phyloP scores from a whole-genome alignment of 2,888 invertebrate genomes.

The Axea sp. region DNA sequence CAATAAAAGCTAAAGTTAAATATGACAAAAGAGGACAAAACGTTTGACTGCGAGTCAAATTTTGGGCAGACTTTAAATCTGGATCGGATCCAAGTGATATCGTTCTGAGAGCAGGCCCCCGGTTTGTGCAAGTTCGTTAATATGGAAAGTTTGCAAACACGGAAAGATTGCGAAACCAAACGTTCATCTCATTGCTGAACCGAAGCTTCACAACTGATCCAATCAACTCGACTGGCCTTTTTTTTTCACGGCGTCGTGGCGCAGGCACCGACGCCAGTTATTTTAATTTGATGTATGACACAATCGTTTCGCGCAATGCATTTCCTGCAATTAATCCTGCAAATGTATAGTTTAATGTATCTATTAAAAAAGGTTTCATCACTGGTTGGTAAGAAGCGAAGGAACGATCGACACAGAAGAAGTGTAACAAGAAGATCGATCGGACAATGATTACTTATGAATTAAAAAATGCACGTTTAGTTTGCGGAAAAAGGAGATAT shows the following conservation, averaged over 20 bases:
- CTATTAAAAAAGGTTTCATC: conserved; percentile 27
- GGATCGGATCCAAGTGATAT: background rate
- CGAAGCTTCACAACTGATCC: too few relatives aligned
- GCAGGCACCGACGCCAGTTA: conserved; percentile 53
- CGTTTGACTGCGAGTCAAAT: too few relatives aligned
- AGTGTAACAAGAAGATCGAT: too few relatives aligned
- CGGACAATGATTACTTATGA: too few relatives aligned
- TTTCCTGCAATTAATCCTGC: conserved; percentile 38
- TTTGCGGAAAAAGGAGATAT: too few relatives aligned
- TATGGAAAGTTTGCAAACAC: too few relatives aligned
- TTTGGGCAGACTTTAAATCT: too few relatives aligned
- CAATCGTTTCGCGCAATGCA: conserved; percentile 51
- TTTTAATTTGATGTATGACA: conserved; percentile 58
- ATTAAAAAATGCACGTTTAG: too few relatives aligned
- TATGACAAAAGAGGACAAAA: too few relatives aligned
- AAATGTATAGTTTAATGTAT: conserved; percentile 15
- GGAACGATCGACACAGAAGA: conserved; percentile 6
- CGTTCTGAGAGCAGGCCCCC: too few relatives aligned
- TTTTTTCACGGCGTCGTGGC: conserved; percentile 14
- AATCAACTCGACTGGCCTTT: conserved; percentile 32
- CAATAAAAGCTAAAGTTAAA: background rate
- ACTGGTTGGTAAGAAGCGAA: background rate
- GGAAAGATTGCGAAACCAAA: conserved; percentile 15
- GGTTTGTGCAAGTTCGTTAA: too few relatives aligned
- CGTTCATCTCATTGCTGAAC: too few relatives aligned